These are phyloP conservation scores for Apteryx mantelli DNA, from an alignment of 2,113 vertebrate genomes.

Conservation along the genomic window DNA sequence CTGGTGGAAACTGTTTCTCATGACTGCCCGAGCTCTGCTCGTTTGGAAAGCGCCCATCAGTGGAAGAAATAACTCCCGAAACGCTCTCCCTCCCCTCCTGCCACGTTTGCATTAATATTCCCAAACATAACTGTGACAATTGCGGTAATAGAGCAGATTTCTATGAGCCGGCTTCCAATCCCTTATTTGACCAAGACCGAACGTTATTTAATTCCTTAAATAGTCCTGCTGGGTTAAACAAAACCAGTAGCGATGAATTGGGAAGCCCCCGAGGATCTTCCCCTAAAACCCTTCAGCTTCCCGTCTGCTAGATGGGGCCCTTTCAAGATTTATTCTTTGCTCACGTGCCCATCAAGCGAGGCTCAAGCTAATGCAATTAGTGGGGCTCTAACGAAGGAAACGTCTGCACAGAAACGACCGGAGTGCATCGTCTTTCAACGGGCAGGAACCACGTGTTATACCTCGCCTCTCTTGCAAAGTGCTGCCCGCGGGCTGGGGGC, in stretches of 20 bases:
- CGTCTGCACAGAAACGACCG: not conserved
- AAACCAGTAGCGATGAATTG: not conserved
- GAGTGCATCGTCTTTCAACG: not conserved
- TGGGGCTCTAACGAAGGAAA: not conserved
- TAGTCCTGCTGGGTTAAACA: not conserved
- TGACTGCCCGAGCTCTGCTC: not conserved
- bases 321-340: not conserved
- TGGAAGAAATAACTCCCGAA: not conserved
- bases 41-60: not conserved
- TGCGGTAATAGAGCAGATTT: not conserved
- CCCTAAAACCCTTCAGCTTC: not conserved
- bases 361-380: not conserved
- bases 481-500: not conserved
- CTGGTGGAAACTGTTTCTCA: not conserved
- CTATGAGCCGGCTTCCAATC: not conserved
- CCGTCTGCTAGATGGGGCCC: not conserved
- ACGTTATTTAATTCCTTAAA: not conserved
- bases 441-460: not conserved
- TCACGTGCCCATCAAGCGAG: not conserved
- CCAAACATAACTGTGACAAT: no score
- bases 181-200: fast-evolving
- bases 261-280: not conserved
- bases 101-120: fast-evolving
- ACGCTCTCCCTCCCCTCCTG: no score
- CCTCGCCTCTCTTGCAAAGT: not conserved